These are phyloP conservation scores for Choristoneura rosaceana DNA, from an alignment of 2,888 invertebrate species.

Conservation along the genomic window DNA sequence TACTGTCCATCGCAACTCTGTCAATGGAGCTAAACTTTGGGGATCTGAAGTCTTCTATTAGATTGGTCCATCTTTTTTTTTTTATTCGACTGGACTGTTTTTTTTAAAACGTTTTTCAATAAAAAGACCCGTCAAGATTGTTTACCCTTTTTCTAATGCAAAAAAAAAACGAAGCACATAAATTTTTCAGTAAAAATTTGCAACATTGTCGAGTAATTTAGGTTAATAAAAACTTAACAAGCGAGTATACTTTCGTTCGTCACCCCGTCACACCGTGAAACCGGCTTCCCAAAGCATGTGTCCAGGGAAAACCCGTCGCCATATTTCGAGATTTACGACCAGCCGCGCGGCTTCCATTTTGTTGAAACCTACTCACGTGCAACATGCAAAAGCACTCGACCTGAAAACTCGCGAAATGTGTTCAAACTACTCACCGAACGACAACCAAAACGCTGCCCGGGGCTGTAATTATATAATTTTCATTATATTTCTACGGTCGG, in stretches of 20 bases:
- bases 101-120: too few species aligned
- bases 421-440: conserved; percentile 61
- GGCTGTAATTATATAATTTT: conserved; percentile 64
- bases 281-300: conserved; percentile 52
- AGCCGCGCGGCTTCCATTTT: conserved; percentile 67
- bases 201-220: too few species aligned
- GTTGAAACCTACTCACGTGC: conserved; percentile 70
- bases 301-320: conserved; percentile 66
- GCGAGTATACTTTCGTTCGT: neutral
- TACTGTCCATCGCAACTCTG: too few species aligned
- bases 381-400: conserved; percentile 78
- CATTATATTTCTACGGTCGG: conserved; percentile 51
- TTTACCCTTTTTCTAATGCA: too few species aligned
- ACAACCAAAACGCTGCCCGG: conserved; percentile 53
- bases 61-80: too few species aligned
- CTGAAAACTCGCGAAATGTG: conserved; percentile 66
- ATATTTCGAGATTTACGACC: conserved; percentile 71
- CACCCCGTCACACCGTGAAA: conserved; percentile 35
- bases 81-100: too few species aligned
- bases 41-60: too few species aligned
- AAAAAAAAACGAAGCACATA: too few species aligned
- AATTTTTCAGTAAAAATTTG: too few species aligned
- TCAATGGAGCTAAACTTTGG: too few species aligned
- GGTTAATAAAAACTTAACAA: neutral
- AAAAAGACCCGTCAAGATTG: too few species aligned